Conservation (phyloP, 2,113 vertebrate genomes). For the Mormyrus lacerda region DNA sequence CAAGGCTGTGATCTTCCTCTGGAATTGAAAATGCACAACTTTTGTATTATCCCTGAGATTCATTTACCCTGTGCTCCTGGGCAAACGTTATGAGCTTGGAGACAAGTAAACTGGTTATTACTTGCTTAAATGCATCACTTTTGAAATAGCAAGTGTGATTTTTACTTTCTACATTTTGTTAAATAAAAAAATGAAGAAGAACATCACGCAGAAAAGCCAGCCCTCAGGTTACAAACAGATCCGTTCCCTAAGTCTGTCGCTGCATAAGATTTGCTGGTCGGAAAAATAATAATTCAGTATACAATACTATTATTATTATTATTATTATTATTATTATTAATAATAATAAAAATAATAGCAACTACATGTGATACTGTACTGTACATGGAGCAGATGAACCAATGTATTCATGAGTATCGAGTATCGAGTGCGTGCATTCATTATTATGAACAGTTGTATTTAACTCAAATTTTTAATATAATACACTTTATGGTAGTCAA, state of each 20-base stretch:
- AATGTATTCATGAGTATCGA: neutral
- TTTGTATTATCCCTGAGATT: neutral
- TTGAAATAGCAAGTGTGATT: neutral
- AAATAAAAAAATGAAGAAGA: neutral
- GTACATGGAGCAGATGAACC: neutral
- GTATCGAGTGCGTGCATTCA: neutral
- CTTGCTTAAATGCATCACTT: neutral
- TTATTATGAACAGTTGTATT: neutral
- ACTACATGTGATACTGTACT: neutral
- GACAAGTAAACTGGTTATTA: slow-evolving; percentile 2
- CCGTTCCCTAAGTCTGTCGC: neutral
- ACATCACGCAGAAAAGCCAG: neutral
- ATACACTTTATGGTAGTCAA: neutral
- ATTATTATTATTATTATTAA: too few relatives aligned
- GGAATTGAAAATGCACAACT: slow-evolving; percentile 2
- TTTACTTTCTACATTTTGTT: neutral
- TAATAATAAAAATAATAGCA: neutral
- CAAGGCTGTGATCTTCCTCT: neutral
- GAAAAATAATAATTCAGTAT: neutral
- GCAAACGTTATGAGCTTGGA: neutral
- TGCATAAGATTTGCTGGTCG: neutral
- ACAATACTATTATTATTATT: too few relatives aligned
- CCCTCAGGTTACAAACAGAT: neutral
- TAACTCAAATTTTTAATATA: neutral
- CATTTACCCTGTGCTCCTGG: neutral